Evolutionary conservation across 2,113 vertebrate genomes (phyloP), one percentile per base, ranked within the genome.

Genomic region (Euleptes europaea): DNA sequence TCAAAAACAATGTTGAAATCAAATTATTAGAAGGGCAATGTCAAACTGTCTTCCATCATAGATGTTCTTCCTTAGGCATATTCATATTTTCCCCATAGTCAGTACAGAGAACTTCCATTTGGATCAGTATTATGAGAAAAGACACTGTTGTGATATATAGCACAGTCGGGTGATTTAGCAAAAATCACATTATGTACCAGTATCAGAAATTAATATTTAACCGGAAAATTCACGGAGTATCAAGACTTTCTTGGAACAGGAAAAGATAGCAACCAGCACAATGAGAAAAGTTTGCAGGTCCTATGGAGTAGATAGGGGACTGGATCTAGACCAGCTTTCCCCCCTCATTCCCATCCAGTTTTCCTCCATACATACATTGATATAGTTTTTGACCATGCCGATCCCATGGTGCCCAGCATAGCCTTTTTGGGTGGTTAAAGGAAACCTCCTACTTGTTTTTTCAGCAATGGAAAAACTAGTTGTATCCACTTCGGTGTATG

Each of bases 21-120:
- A 89, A 92, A 92, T 91, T 93, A 91, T 90, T 88, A 76, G 83
- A 84, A 94, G 92, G 87, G 91, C 91, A 94, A 86, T 84, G 89
- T 94, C 94, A 95, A 92, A 89, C 74, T 89, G 66, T 67, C 83
- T 88, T 66, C 86, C 83, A 54, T 1, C 40, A 76, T 49, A 74
- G 47, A 11, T 81, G 14, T 80, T 60, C 87, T 71, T 26, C 2
- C 47, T 91, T 38, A 72, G 5, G 35, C 21, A 65, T 33, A 75
- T 86, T 3, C 28, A 49, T 17, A 51, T 28, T 78, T 71, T 57
- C 74, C 3, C 23, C 72, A 28, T 1, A 47, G 10, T 73, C 40
- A 63, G 19, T 75, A 90, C n/a, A 72, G 71, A 12, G 57, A 42
- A 1, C 2, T 89, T 83, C 85, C 67, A 0, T 19, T 21, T 89